Evolutionary conservation across 2,888 invertebrate genomes (phyloP), one percentile per base, ranked within the genome.

Genomic region (Hymenopus coronatus): DNA sequence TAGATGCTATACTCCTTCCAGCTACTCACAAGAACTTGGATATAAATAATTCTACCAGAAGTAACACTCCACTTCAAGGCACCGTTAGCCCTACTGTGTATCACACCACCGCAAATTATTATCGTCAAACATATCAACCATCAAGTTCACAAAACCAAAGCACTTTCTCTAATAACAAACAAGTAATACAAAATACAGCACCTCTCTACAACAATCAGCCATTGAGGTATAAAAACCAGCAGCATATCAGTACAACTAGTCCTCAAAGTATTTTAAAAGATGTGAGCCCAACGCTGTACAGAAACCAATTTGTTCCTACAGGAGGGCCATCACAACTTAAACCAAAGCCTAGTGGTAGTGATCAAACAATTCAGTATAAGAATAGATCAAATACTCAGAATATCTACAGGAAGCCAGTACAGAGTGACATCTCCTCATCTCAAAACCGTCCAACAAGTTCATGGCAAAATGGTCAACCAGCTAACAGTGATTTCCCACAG

Each of bases 1-100:
- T 87, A 30, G 87, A 87, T 87, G 87, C 82, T 90, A 83, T 90
- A 91, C 86, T 89, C 91, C 33, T 91, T 91, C 30, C 83, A 90
- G 6, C 89, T 91, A 27, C 85, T 91, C 4, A 90, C 88, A 89
- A 90, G 83, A 54, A 86, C 28, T 40, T 70, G 87, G 28, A 28
- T n/a, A 20, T 28, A 85, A 40, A 84, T n/a, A 30, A 46, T 46
- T 46, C 46, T 1, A 46, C 46, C 14, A 46, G 46, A 14, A 46
- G 15, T 15, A 54, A 54, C 6, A 25, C 54, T 20, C 20, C 4
- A 25, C 8, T 20, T 70, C 54, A 70, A 25, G 54, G 25, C 25
- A 25, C 20, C 8, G 25, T 15, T 70, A 70, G 54, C 0, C 6
- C 54, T 20, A 3, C 54, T 70, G 20, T 70, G 54, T 25, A 70